These are phyloP conservation scores for Hassar affinis DNA, from an alignment of 2,113 vertebrate species.

Conservation along the genomic window DNA sequence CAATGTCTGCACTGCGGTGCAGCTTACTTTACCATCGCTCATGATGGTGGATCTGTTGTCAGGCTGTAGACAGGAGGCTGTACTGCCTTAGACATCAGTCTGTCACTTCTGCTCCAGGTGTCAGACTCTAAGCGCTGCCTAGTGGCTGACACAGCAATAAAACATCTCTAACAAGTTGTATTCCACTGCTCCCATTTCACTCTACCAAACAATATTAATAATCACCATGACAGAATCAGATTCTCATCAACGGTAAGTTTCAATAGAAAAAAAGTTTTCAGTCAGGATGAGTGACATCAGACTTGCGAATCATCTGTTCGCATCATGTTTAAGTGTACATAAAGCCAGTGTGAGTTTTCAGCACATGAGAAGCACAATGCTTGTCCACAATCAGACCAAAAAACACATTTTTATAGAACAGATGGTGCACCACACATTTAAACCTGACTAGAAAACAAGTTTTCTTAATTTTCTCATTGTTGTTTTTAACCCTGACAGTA, in stretches of 20 bases:
- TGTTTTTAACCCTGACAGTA: background rate
- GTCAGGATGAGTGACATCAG: slow-evolving; percentile 22
- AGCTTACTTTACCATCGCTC: background rate
- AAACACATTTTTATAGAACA: background rate
- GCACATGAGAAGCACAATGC: background rate
- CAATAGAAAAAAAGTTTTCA: slow-evolving; percentile 30
- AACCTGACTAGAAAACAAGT: background rate
- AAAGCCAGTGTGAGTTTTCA: background rate
- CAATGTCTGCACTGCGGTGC: background rate
- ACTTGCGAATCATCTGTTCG: slow-evolving; percentile 15
- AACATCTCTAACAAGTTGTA: slow-evolving; percentile 37
- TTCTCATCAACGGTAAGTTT: slow-evolving; percentile 34
- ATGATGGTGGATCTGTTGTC: slow-evolving; percentile 14
- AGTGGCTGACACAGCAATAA: slow-evolving; percentile 41
- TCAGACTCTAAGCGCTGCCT: slow-evolving; percentile 1
- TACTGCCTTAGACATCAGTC: slow-evolving; percentile 17
- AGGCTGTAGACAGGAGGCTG: slow-evolving; percentile 4
- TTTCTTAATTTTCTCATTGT: background rate
- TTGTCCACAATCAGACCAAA: background rate
- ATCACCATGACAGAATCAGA: slow-evolving; percentile 14
- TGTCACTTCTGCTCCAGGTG: slow-evolving; percentile 43
- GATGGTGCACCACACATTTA: background rate
- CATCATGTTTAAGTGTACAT: background rate
- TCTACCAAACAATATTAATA: slow-evolving; percentile 38
- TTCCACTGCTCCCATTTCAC: slow-evolving; percentile 38